Conservation (phyloP, 2,113 vertebrate species). For the Dipodomys ordii region DNA sequence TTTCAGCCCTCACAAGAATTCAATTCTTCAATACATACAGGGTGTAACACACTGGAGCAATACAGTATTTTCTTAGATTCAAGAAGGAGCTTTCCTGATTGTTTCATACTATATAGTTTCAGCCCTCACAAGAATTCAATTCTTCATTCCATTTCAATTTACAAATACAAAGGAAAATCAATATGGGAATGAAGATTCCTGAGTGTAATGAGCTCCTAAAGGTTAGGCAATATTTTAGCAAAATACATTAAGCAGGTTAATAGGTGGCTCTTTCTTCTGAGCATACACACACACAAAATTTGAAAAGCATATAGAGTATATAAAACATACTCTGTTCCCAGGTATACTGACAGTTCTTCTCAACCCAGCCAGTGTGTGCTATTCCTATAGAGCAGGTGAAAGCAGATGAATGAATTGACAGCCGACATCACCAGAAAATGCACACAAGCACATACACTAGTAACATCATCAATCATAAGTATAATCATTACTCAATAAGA, state of each 20-base stretch:
- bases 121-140: conserved; percentile 16
- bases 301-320: not conserved
- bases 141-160: conserved; percentile 40
- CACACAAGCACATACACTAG: not conserved
- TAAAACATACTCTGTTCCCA: not conserved
- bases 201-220: not conserved
- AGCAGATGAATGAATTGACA: not conserved
- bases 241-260: not conserved
- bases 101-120: not conserved
- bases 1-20: conserved; percentile 17
- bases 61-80: no score
- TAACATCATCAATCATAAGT: not conserved
- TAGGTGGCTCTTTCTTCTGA: not conserved
- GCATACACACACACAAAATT: not conserved
- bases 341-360: not conserved
- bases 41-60: no score
- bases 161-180: conserved; percentile 42
- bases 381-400: not conserved
- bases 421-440: not conserved
- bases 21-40: not conserved
- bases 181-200: not conserved
- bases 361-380: not conserved
- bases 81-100: no score
- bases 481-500: conserved; percentile 20
- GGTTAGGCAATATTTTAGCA: not conserved